These are phyloP conservation scores for Crossaster papposus DNA, from an alignment of 53 echinoderm and acorn worm species.

Conservation along the genomic window DNA sequence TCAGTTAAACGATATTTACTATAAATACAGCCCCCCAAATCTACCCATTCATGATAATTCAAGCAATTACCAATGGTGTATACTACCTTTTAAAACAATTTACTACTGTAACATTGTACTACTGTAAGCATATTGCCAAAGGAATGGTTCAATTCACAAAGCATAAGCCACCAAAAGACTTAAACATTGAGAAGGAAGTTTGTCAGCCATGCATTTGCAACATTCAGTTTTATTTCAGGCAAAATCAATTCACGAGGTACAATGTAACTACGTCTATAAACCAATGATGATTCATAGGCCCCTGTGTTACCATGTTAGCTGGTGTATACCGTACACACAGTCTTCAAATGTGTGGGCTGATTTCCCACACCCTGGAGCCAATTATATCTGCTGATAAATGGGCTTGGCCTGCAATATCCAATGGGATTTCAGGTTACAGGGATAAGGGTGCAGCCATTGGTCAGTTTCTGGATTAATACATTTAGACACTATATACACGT, in stretches of 20 bases:
- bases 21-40: too few relatives aligned
- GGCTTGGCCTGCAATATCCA: slow-evolving; percentile 3
- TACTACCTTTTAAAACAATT: too few relatives aligned
- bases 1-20: too few relatives aligned
- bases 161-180: background rate
- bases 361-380: slow-evolving; percentile 22
- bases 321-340: background rate
- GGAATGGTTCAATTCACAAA: background rate
- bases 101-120: too few relatives aligned
- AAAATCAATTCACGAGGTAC: background rate
- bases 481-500: background rate
- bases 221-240: background rate
- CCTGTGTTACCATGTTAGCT: background rate
- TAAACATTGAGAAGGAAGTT: slow-evolving; percentile 3
- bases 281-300: background rate
- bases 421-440: slow-evolving; percentile 18
- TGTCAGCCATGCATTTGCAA: background rate
- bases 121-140: slow-evolving; percentile 1
- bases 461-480: slow-evolving; percentile 20
- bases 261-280: background rate
- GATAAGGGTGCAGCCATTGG: slow-evolving; percentile 47
- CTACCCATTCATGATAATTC: too few relatives aligned
- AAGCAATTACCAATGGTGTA: too few relatives aligned
- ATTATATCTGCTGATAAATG: slow-evolving; percentile 16
- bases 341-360: slow-evolving; percentile 9